phyloP scores from a whole-genome alignment of 2,113 vertebrate species.

The Gorsachius goisagi region DNA sequence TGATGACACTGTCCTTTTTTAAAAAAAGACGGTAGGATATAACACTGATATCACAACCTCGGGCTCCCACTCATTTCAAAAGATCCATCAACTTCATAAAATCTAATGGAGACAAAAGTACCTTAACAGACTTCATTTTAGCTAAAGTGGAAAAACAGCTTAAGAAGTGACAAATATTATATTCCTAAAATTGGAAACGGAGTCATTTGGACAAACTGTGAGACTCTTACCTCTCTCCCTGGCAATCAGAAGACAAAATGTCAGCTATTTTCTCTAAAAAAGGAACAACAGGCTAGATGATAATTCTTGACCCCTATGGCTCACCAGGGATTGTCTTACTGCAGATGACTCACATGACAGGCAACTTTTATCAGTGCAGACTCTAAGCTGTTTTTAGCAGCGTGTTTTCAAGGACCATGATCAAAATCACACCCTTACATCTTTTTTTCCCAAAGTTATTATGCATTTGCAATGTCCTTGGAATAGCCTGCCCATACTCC shows the following conservation, averaged over 20 bases:
- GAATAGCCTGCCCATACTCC: neutral
- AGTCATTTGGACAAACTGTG: neutral
- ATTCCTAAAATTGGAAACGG: neutral
- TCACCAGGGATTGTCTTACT: neutral
- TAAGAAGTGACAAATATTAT: neutral
- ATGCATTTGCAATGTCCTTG: neutral
- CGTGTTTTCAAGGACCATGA: neutral
- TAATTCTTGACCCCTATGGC: neutral
- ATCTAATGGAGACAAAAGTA: neutral
- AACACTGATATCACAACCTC: neutral
- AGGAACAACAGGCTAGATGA: neutral
- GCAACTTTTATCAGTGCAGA: neutral
- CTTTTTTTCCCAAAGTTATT: neutral
- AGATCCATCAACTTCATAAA: neutral
- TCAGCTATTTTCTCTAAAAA: slow-evolving; percentile 7
- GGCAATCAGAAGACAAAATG: neutral
- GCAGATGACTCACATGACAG: neutral
- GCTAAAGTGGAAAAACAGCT: neutral
- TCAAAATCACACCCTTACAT: neutral
- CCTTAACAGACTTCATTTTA: neutral
- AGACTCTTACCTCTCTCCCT: neutral
- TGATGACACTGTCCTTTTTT: neutral
- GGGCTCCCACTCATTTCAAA: neutral
- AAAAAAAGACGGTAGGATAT: neutral
- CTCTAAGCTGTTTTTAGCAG: neutral